Evolutionary conservation across 2,113 vertebrate genomes (phyloP).

Genomic region (Scomber japonicus): DNA sequence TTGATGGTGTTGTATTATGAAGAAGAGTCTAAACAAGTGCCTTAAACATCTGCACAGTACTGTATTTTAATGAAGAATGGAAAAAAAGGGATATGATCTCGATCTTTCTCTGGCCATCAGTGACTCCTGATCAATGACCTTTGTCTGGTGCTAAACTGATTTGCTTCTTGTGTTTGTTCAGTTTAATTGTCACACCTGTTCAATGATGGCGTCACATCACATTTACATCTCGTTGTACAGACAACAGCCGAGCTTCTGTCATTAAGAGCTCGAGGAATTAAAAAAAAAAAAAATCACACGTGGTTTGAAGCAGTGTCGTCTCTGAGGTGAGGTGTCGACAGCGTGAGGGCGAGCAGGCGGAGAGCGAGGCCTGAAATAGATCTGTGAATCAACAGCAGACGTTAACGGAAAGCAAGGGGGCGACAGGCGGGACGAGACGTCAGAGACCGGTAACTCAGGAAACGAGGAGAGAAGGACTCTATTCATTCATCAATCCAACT

Average conservation of each 20-base stretch:
- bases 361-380: slow-evolving; percentile 46
- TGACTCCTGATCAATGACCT: no score
- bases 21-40: no score
- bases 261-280: not conserved
- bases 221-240: no score
- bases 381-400: slow-evolving; percentile 48
- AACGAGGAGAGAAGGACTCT: slow-evolving; percentile 1
- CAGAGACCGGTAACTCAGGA: slow-evolving; percentile 25
- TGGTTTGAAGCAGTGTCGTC: not conserved
- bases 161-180: no score
- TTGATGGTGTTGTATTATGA: no score
- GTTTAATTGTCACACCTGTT: no score
- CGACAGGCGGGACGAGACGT: not conserved
- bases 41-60: no score
- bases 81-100: no score
- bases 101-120: no score
- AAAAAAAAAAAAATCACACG: not conserved
- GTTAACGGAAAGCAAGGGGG: slow-evolving; percentile 3
- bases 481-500: not conserved
- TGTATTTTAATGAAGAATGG: no score
- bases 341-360: not conserved
- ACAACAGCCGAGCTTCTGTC: not conserved
- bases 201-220: no score
- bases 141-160: no score
- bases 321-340: slow-evolving; percentile 25